Percentiles rank a stretch among this genome's conserved stretches.
Evolutionary conservation across 2,797 vertebrate genomes (phyloP).

Genomic region (Cyprinella venusta): DNA sequence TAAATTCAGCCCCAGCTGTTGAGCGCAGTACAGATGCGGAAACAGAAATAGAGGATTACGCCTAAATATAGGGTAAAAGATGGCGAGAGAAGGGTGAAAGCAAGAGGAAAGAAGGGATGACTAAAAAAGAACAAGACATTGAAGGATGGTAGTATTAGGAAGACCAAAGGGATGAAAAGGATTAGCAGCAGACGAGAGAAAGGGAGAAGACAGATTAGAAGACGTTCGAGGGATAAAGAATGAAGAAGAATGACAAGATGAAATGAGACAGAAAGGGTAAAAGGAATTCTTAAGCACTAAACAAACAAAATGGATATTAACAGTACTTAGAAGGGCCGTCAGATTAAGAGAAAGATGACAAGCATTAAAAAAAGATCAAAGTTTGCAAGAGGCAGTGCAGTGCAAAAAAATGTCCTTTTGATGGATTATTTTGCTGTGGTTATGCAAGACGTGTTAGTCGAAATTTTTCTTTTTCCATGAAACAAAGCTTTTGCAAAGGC

Average conservation of each 20-base stretch:
- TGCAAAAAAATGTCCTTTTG: background rate
- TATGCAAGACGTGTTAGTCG: slow-evolving; percentile 9
- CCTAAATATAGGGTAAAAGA: slow-evolving; percentile 69
- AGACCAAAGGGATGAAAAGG: slow-evolving; percentile 33
- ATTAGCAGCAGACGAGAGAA: slow-evolving; percentile 28
- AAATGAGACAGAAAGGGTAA: slow-evolving; percentile 35
- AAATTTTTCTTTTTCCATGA: background rate
- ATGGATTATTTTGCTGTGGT: slow-evolving; percentile 22
- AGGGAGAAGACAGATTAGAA: slow-evolving; percentile 12
- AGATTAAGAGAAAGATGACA: slow-evolving; percentile 16
- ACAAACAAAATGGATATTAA: slow-evolving; percentile 25
- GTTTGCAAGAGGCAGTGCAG: background rate
- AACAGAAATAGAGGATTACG: slow-evolving; percentile 73
- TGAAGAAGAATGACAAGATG: slow-evolving; percentile 33
- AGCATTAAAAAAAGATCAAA: slow-evolving; percentile 24
- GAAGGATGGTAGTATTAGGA: slow-evolving; percentile 12
- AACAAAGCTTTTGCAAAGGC: background rate
- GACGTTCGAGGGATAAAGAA: slow-evolving; percentile 31
- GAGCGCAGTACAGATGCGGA: slow-evolving; percentile 70
- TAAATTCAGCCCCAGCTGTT: slow-evolving; percentile 72
- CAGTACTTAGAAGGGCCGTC: slow-evolving; percentile 3
- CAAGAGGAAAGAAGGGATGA: slow-evolving; percentile 24
- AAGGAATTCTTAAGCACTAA: slow-evolving; percentile 52
- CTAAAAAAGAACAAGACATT: slow-evolving; percentile 27
- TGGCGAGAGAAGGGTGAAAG: slow-evolving; percentile 32